Evolutionary conservation across 2,888 invertebrate genomes (phyloP).

Genomic region (Drosophila rellima): DNA sequence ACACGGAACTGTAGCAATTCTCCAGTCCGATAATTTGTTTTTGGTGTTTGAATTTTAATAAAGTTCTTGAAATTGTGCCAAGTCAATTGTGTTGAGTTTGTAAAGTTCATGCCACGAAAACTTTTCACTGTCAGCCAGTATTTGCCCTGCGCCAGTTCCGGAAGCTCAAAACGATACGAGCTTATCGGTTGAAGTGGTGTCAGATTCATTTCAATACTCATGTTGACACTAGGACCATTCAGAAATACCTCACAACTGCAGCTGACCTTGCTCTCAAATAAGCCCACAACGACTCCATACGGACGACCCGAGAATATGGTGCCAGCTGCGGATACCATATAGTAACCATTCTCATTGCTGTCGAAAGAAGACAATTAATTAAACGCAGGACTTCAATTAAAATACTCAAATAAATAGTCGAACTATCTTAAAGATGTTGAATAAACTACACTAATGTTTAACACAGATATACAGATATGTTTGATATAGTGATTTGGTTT

Average conservation of each 20-base stretch:
- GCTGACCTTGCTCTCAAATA: constrained; percentile 16
- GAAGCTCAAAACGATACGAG: constrained; percentile 25
- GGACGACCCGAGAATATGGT: constrained; percentile 29
- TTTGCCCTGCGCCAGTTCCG: constrained; percentile 20
- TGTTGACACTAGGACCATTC: constrained; percentile 10
- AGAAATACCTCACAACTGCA: constrained; percentile 31
- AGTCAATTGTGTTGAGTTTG: constrained; percentile 6
- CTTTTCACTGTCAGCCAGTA: constrained; percentile 30
- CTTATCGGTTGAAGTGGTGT: constrained; percentile 10
- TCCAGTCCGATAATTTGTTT: constrained; percentile 28
- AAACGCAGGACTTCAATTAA: neutral
- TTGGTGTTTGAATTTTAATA: constrained; percentile 42
- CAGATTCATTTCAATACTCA: constrained; percentile 19
- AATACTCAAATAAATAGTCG: too few relatives aligned
- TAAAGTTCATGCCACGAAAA: constrained; percentile 8
- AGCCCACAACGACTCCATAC: constrained; percentile 32
- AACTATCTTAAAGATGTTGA: too few relatives aligned
- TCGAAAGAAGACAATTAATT: neutral
- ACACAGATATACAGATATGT: neutral
- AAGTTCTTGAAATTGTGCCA: constrained; percentile 22
- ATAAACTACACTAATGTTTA: neutral
- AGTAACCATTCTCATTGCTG: constrained; percentile 9
- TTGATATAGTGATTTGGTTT: neutral
- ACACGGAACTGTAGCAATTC: constrained; percentile 44
- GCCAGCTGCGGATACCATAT: constrained; percentile 27